Conservation (phyloP, 2,113 vertebrate species). For the Parus major region DNA sequence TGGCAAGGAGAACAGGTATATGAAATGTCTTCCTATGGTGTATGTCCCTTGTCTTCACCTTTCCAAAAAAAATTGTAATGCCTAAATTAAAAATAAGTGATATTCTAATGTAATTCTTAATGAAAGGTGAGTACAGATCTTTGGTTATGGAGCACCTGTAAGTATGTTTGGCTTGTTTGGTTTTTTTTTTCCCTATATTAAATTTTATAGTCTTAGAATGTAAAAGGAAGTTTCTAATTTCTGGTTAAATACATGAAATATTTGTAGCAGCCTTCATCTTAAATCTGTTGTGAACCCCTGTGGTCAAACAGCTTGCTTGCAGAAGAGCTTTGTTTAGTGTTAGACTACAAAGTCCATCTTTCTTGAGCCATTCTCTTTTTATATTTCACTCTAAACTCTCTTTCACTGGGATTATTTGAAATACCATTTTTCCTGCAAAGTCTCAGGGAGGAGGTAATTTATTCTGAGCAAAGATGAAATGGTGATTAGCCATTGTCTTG, state of each 20-base stretch:
- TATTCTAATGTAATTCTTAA: not conserved
- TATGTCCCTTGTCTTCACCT: slow-evolving; percentile 28
- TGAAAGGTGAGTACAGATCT: slow-evolving; percentile 52
- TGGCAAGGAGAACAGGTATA: slow-evolving; percentile 96
- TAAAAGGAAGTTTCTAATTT: not conserved
- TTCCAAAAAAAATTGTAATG: not conserved
- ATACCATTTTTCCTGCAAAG: not conserved
- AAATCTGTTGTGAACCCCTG: not conserved
- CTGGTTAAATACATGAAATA: not conserved
- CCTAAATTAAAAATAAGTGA: slow-evolving; percentile 5
- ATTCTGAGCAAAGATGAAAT: not conserved
- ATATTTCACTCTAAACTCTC: not conserved
- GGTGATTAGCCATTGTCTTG: not conserved
- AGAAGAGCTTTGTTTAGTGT: not conserved
- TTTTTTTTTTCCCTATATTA: not conserved
- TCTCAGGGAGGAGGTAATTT: not conserved
- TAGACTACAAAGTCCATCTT: not conserved
- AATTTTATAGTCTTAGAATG: not conserved
- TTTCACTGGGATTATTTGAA: not conserved
- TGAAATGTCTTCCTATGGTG: slow-evolving; percentile 32
- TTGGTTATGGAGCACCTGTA: not conserved
- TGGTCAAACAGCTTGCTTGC: not conserved
- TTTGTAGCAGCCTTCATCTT: not conserved
- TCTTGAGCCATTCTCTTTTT: not conserved
- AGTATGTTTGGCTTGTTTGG: not conserved